These are phyloP conservation scores for Chaetodon auriga DNA, from an alignment of 2,113 vertebrate species.

Conservation along the genomic window DNA sequence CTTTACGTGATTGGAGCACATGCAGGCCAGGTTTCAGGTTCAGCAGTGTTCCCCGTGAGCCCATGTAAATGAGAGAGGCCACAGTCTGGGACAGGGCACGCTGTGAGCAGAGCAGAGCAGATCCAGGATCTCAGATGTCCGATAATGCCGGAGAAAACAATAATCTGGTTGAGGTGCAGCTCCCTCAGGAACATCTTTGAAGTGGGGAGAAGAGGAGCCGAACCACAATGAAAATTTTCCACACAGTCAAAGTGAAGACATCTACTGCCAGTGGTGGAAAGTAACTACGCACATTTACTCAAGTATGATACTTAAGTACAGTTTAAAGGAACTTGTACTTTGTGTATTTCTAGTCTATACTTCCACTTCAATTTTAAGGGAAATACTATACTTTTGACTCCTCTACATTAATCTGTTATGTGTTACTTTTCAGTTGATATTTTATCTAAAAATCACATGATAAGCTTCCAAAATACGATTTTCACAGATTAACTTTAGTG, in stretches of 20 bases:
- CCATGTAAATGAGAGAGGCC: conserved; percentile 75
- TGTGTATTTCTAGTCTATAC: background rate
- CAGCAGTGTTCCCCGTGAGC: conserved; percentile 45
- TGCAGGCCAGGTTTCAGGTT: conserved; percentile 67
- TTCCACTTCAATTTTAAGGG: background rate
- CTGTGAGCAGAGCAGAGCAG: conserved; percentile 35
- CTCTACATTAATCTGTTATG: background rate
- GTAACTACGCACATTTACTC: background rate
- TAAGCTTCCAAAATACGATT: background rate
- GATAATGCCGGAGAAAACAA: conserved; percentile 76
- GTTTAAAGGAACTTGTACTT: background rate
- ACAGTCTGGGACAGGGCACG: conserved; percentile 55
- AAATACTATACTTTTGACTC: background rate
- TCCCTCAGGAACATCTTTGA: conserved; percentile 70
- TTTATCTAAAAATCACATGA: background rate
- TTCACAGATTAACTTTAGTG: too few species aligned
- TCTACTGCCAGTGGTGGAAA: conserved; percentile 15
- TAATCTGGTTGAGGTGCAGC: conserved; percentile 62
- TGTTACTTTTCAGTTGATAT: conserved; percentile 5
- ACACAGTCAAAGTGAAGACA: conserved; percentile 50
- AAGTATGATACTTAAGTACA: background rate
- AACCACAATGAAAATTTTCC: conserved; percentile 43
- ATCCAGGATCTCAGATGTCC: conserved; percentile 75
- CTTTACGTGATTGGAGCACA: conserved; percentile 64
- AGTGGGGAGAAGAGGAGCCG: conserved; percentile 43